Evolutionary conservation across 2,888 invertebrate genomes (phyloP), one percentile per base, ranked within the genome.

Genomic region (Priocnemis perturbator): DNA sequence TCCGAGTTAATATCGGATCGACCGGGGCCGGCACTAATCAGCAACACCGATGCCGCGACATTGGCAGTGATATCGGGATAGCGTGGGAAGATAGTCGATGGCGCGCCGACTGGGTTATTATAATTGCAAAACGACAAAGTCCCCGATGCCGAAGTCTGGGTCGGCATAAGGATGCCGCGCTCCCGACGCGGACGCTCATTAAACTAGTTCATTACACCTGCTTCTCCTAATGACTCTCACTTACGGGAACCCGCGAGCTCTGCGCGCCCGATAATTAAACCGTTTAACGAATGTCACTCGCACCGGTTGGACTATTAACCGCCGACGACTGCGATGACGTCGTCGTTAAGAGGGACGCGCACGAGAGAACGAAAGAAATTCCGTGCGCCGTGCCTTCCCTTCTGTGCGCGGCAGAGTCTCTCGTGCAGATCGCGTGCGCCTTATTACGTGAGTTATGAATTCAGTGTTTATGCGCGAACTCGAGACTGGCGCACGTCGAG

Each of bases 151-250:
- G 63, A 17, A 55, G 56, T 58, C 59, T 47, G 59, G 60, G 26
- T 60, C 67, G 69, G 45, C 59, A 55, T 61, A 47, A 69, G 61
- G 62, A 50, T 59, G 37, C 55, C 60, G 62, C 53, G 62, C 53
- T 48, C 60, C 64, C 63, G 55, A 30, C 23, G 56, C 59, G 69
- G 70, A 65, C 68, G 70, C 73, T 82, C 81, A 74, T 83, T 80
- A 82, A 81, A 78, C 71, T 73, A 75, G 76, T 83, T 82, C 78
- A 78, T 82, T 83, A 81, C 77, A 76, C 72, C 69, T 76, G 77
- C 67, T 71, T 63, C 68, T 60, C 61, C 69, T 75, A 77, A 77
- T 77, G 77, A 67, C 61, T 64, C 69, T 68, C 71, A 69, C 73
- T 76, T 73, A 73, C 62, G 69, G 50, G 65, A 73, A 63, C 50